Conservation (phyloP, 2,888 invertebrate species). For the Dolichopus griseipennis region DNA sequence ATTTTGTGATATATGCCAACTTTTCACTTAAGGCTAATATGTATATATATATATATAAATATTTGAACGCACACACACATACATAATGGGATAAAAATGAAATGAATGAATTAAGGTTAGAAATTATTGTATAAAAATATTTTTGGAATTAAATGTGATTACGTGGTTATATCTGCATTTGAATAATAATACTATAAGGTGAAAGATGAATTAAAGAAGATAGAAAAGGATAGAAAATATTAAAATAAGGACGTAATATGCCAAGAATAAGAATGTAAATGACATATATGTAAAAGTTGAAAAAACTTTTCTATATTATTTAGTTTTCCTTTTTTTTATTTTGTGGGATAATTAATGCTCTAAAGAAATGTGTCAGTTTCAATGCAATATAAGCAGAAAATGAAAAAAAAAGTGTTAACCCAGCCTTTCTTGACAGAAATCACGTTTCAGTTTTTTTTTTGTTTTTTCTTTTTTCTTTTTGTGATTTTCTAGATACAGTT, state of each 20-base stretch:
- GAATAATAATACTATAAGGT: no score
- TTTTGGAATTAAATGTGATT: background rate
- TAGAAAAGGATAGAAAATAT: background rate
- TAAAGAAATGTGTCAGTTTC: slow-evolving; percentile 1
- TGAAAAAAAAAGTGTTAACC: background rate
- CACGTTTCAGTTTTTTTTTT: background rate
- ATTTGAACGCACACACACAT: no score
- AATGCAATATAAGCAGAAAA: background rate
- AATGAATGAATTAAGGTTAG: background rate
- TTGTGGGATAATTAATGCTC: slow-evolving; percentile 1
- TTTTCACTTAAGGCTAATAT: no score
- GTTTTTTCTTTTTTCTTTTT: no score
- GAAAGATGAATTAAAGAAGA: background rate
- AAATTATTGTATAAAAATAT: background rate
- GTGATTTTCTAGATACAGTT: no score
- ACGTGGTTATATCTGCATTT: background rate
- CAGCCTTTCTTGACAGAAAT: background rate
- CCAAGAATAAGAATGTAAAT: background rate
- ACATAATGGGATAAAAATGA: no score
- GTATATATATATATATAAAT: no score
- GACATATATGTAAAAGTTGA: background rate
- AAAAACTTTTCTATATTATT: background rate
- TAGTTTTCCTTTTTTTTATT: background rate
- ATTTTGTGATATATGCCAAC: no score
- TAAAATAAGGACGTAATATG: background rate